Base-by-base conservation (phyloP, 2,797 vertebrate genomes). In the Limnodromus scolopaceus region DNA sequence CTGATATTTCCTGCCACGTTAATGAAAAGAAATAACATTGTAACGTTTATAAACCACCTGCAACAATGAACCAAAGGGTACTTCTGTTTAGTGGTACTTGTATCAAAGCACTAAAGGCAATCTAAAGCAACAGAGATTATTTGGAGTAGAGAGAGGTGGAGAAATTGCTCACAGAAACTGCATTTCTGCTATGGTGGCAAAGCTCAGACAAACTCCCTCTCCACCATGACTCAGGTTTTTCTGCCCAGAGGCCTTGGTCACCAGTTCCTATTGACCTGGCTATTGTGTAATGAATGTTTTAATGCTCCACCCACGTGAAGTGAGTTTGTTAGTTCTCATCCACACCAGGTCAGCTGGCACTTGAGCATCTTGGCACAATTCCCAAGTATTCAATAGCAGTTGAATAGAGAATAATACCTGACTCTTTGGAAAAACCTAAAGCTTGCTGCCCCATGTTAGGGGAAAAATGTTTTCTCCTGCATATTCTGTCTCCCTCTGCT, bases 401-500 rank as follows among this genome's bases (percentile, higher is more conserved):
- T 74, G 28, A 84, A 79, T 11, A 51, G 30, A 72, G n/a, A 87
- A 57, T 23, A 48, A 23, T 45, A 38, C 15, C 28, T 63, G 16
- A 28, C 12, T 43, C 25, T 38, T 76, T 72, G n/a, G 39, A 71
- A 87, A 77, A 36, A 63, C 25, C n/a, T 45, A 49, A 25, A 63
- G 3, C 7, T 82, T 84, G 22, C 27, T 70, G 36, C 20, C 80
- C 76, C 39, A 15, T 11, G 17, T 54, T 34, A 51, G 9, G 10
- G 58, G 25, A 39, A 77, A 88, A 84, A 38, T 9, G 3, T 18
- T 70, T 68, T 41, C 65, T 93, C n/a, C 32, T 68, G 53, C n/a
- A 60, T 80, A 38, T 80, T 92, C 38, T 79, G 30, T 70, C 53
- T 91, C 55, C 43, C 27, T 91, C 58, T 91, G 64, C 45, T 85